Evolutionary conservation across 2,113 vertebrate genomes (phyloP), one percentile per base, ranked within the genome.

Genomic region (Sinocyclocheilus anshuiensis): DNA sequence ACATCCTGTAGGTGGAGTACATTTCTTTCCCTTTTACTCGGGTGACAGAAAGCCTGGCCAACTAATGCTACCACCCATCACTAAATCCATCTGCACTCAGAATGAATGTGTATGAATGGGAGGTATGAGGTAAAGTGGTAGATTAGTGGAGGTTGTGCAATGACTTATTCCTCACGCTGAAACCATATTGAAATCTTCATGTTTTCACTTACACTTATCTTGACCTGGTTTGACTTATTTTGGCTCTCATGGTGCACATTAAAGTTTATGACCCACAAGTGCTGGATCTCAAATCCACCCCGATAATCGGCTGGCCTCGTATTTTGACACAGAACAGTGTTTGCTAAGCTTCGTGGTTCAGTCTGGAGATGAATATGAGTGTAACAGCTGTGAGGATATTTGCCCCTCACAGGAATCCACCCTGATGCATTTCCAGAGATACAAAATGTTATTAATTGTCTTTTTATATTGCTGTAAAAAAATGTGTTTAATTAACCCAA

Each of bases 1-100:
- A 89, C 86, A 87, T 90, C 67, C 86, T 90, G 81, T 83, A 42
- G 79, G 87, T 77, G 89, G 72, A 86, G 59, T 61, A 20, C 33
- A 71, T 83, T 77, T 89, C 77, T 83, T 87, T 75, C 42, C 77
- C 80, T 88, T 69, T 79, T 76, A n/a, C 77, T 55, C 36, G 26
- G 72, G 24, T 84, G 61, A 87, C 83, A 55, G 74, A 89, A 83
- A 76, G 69, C 72, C 67, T 59, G 55, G 69, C 74, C 83, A 42
- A 50, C 39, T 67, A 65, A 50, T 81, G 48, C 22, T 78, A 71
- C 80, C 63, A 79, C 26, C 39, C 63, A 55, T 67, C 84, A 79
- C 48, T 81, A 81, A 65, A 67, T 81, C 61, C 42, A 67, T 81
- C 79, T 65, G 39, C 42, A 0, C 26, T 76, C 16, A 75, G 74